Base-by-base conservation (phyloP, 1,140 invertebrate species). In the Rhizoglyphus robini region DNA sequence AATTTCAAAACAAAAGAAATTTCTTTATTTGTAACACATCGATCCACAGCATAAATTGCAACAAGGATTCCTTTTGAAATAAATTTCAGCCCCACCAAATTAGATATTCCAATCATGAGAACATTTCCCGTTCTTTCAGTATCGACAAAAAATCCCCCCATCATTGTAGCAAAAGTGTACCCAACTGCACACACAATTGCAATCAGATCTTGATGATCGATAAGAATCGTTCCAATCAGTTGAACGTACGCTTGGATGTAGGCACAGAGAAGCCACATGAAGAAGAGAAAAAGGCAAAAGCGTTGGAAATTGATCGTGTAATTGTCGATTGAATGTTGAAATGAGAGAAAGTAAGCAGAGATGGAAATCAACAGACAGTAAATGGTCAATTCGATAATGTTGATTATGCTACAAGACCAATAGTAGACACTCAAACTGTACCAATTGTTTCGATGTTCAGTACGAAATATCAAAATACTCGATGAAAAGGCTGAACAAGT, bases 371-470 rank as follows among this genome's bases (percentile, higher is more conserved):
- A 20, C 15, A 3, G 8, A 3, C 15, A 34, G 8, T n/a, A 60
- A 11, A 60, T 3, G 27, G 2, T 34, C 15, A 60, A 20, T 60
- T 60, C 32, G n/a, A 60, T 27, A 3, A 34, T 11, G 18, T 23
- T 3, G 1, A 32, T 27, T 3, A 60, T 20, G 2, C 2, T 3
- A 3, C 15, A 38, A 11, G 58, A 15, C 32, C 15, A 60, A 60
- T 4, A 60, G 27, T n/a, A 60, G 13, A 29, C 27, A 29, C 58
- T 32, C 3, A 60, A 29, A 32, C 58, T 60, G 58, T 60, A 60
- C 58, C 58, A 60, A n/a, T 27, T 18, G 36, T 60, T 60, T 32
- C 58, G 58, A 23, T 60, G 30, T 46, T 60, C 58, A 60, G 15
- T 60, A 2, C 58, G 58, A 46, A 60, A 60, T 11, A 60, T 13